These are phyloP conservation scores for Hemicordylus capensis DNA, from an alignment of 2,113 vertebrate species.

Conservation along the genomic window DNA sequence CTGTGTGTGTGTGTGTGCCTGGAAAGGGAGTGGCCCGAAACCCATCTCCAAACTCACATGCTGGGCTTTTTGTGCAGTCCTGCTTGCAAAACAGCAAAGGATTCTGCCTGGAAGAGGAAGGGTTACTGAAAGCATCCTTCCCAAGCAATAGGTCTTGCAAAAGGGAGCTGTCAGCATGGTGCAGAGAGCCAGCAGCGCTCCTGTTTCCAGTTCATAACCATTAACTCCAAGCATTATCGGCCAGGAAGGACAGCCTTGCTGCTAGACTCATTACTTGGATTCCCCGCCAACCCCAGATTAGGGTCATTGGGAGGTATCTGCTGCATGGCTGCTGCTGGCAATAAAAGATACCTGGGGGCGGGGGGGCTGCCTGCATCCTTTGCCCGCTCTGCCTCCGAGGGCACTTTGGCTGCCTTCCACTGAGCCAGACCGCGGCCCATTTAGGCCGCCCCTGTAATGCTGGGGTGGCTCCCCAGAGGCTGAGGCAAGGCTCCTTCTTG, in stretches of 20 bases:
- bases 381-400: too few relatives aligned
- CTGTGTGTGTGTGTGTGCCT: not conserved
- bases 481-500: too few relatives aligned
- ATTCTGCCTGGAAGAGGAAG: too few relatives aligned
- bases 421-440: not conserved
- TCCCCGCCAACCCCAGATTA: too few relatives aligned
- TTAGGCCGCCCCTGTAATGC: not conserved
- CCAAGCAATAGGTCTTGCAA: not conserved
- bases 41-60: not conserved
- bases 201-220: not conserved
- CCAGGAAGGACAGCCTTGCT: not conserved
- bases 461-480: not conserved
- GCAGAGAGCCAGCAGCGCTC: fast-evolving
- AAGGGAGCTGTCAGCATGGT: not conserved
- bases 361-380: too few relatives aligned
- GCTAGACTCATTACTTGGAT: not conserved
- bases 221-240: not conserved
- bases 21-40: too few relatives aligned
- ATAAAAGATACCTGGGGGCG: fast-evolving
- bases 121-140: fast-evolving
- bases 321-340: fast-evolving
- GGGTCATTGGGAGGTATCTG: fast-evolving
- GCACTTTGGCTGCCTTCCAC: not conserved
- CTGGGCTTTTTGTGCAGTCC: not conserved
- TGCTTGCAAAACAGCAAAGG: not conserved